Percentiles rank a stretch among this genome's conserved stretches.
Evolutionary conservation across 2,888 invertebrate species (phyloP).

Genomic region (Eumacrocentrus americanus): DNA sequence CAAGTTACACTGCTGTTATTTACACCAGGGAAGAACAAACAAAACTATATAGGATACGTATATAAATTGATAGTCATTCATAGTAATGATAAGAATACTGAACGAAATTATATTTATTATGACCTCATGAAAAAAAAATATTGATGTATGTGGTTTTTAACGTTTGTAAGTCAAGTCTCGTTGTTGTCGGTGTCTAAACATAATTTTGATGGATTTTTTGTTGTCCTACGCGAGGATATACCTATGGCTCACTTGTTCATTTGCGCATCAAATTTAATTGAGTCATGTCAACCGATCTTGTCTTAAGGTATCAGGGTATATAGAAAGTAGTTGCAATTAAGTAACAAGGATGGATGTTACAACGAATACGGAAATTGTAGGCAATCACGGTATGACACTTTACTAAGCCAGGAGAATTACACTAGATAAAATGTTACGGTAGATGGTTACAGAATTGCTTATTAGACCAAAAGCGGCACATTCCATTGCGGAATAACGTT

Average conservation of each 20-base stretch:
- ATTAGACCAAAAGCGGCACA: background rate
- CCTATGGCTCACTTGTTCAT: no score
- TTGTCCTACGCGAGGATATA: no score
- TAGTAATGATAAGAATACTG: background rate
- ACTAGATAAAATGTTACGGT: background rate
- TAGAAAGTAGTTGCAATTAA: background rate
- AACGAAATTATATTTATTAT: constrained; percentile 3
- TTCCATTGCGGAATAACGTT: background rate
- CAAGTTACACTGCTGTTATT: background rate
- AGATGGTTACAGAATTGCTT: constrained; percentile 10
- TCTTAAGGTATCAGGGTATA: constrained; percentile 22
- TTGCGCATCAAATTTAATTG: background rate
- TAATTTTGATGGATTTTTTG: background rate
- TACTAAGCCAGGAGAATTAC: background rate
- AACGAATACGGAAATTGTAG: constrained; percentile 8
- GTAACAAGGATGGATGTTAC: constrained; percentile 1
- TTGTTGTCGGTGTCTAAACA: background rate
- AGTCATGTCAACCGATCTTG: background rate
- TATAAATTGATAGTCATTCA: background rate
- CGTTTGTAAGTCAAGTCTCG: background rate
- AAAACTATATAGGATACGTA: background rate
- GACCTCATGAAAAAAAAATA: background rate
- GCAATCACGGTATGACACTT: constrained; percentile 1
- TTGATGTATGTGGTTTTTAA: constrained; percentile 6
- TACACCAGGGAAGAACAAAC: background rate